A percentile compares a stretch with the other conserved stretches of the same genome.
These are phyloP conservation scores for Drosophila orena DNA, from an alignment of 1,140 invertebrate genomes.

Conservation along the genomic window DNA sequence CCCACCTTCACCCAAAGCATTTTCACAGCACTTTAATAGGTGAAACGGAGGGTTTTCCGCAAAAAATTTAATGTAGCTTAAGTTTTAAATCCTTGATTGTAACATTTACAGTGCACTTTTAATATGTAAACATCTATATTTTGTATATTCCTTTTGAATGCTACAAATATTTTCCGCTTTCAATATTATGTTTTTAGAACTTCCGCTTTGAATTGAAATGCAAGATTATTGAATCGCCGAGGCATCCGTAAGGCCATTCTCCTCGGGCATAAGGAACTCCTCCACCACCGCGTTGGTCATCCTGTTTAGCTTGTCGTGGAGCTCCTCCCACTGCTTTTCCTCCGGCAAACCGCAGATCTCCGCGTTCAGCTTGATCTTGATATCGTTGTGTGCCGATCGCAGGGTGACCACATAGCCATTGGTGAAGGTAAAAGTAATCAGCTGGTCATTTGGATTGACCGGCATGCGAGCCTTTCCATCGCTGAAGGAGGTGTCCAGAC, in stretches of 20 bases:
- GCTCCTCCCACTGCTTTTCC: slow-evolving; percentile 89
- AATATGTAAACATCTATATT: too few species aligned
- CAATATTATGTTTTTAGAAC: too few species aligned
- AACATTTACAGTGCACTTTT: not conserved
- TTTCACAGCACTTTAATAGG: slow-evolving; percentile 44
- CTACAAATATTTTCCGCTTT: too few species aligned
- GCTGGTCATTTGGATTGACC: slow-evolving; percentile 89
- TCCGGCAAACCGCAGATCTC: slow-evolving; percentile 92
- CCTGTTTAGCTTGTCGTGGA: slow-evolving; percentile 88
- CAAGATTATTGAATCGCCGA: not conserved
- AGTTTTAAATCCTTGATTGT: not conserved
- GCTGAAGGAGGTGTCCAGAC: slow-evolving; percentile 91
- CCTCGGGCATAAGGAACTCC: slow-evolving; percentile 92
- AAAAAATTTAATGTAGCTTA: not conserved
- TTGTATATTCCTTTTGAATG: too few species aligned
- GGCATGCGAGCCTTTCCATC: slow-evolving; percentile 92
- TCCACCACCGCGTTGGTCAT: slow-evolving; percentile 92
- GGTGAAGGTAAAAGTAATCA: slow-evolving; percentile 97
- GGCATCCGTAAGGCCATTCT: slow-evolving; percentile 85
- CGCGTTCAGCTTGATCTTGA: slow-evolving; percentile 98
- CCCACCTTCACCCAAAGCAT: slow-evolving; percentile 16
- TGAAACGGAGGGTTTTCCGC: slow-evolving; percentile 10
- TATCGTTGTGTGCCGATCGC: slow-evolving; percentile 97
- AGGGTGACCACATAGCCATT: slow-evolving; percentile 95
- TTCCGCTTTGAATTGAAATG: too few species aligned